Conservation (phyloP, 2,888 invertebrate species). For the Spilosoma lubricipeda region DNA sequence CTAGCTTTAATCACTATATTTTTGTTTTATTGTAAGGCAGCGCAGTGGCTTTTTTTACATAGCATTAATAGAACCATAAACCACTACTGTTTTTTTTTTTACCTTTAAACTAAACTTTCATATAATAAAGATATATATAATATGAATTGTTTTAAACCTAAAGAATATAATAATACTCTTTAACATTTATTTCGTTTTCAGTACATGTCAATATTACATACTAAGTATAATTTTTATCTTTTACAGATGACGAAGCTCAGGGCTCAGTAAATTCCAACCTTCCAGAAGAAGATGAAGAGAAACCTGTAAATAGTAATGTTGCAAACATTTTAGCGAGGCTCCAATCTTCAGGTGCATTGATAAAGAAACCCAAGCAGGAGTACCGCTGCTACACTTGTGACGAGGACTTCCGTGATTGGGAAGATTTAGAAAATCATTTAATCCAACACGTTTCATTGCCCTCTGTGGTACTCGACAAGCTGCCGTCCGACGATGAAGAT, state of each 20-base stretch:
- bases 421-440: conserved; percentile 82
- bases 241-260: conserved; percentile 65
- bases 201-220: not conserved
- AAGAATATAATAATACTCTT: not conserved
- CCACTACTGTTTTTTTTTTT: too few relatives aligned
- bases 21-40: not conserved
- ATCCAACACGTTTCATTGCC: conserved; percentile 86
- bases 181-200: not conserved
- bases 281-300: conserved; percentile 56
- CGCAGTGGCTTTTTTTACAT: not conserved
- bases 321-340: conserved; percentile 72
- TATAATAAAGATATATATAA: not conserved
- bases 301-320: conserved; percentile 65
- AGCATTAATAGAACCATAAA: too few relatives aligned
- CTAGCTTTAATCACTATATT: not conserved
- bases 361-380: conserved; percentile 75
- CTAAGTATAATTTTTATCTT: conserved; percentile 15
- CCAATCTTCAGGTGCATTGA: conserved; percentile 60
- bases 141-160: not conserved
- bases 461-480: conserved; percentile 77
- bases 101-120: too few relatives aligned
- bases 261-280: conserved; percentile 56
- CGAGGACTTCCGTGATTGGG: conserved; percentile 78
- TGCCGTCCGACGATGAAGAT: conserved; percentile 85
- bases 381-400: conserved; percentile 84